phyloP scores from a whole-genome alignment of 1,140 invertebrate genomes.

The Heliconius nattereri region DNA sequence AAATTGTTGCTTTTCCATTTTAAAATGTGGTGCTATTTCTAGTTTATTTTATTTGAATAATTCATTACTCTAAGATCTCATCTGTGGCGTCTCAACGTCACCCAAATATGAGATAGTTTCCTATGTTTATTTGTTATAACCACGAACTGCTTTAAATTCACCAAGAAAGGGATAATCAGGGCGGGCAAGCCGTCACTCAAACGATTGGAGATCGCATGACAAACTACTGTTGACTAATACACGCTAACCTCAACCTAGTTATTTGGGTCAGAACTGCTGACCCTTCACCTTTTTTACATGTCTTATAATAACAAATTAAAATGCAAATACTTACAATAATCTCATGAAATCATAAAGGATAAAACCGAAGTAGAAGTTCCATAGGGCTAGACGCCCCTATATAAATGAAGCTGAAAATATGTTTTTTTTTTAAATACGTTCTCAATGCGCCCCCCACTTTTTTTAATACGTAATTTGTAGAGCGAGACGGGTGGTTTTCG shows the following conservation, averaged over 20 bases:
- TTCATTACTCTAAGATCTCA: neutral
- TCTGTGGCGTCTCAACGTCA: neutral
- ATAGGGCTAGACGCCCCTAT: no score
- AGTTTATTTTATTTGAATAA: slow-evolving; percentile 1
- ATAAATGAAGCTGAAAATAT: no score
- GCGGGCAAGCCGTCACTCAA: slow-evolving; percentile 54
- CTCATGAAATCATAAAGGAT: neutral
- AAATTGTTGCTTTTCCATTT: slow-evolving; percentile 20
- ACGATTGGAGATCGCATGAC: slow-evolving; percentile 50
- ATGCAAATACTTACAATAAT: neutral
- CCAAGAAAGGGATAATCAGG: slow-evolving; percentile 79
- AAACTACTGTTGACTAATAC: slow-evolving; percentile 38
- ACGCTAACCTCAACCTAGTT: slow-evolving; percentile 37
- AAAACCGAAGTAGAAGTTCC: no score
- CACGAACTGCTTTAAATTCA: slow-evolving; percentile 79
- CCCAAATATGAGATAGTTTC: neutral
- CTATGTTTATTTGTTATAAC: slow-evolving; percentile 10
- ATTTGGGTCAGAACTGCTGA: slow-evolving; percentile 24
- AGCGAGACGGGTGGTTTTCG: no score
- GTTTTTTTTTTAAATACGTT: no score
- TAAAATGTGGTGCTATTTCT: neutral
- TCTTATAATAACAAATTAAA: slow-evolving; percentile 4
- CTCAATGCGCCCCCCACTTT: no score
- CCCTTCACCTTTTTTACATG: neutral
- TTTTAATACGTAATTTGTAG: no score